Base-by-base conservation (phyloP, 1,140 invertebrate genomes). In the Ips typographus region DNA sequence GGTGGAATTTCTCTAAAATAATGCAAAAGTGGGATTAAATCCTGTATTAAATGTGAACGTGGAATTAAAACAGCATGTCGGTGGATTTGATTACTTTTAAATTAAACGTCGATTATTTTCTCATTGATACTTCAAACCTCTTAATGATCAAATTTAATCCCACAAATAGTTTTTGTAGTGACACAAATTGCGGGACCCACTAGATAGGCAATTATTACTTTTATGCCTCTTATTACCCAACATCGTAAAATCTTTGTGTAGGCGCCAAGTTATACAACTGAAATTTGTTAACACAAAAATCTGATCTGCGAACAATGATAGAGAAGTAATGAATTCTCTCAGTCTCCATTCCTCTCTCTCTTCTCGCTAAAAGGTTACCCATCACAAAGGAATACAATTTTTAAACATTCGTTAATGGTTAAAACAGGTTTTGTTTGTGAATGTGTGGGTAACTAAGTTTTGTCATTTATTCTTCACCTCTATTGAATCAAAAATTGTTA, bases 401-500 rank as follows among this genome's bases (percentile, higher is more conserved):
- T 52, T 64, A 40, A 51, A 53, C 53, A 64, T 64, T 64, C 8
- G 3, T 39, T 52, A 64, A 64, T 39, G 49, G 37, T 53, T 40
- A 52, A 64, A 64, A 6, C 4, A 49, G 59, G 36, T 61, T 62
- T 64, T 63, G 47, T 64, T 52, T 42, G 49, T 53, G 61, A 53
- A 64, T 22, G 61, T 64, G 61, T 52, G 49, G 47, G 49, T 64
- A 57, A 36, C 5, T 7, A 38, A 67, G 53, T 41, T 67, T 67
- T 51, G 49, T 47, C 44, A 42, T 55, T 62, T 62, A 60, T 60
- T 62, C 55, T 56, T 52, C n/a, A 8, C 51, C 55, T 40, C 41
- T 57, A 62, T 69, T 53, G 49, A 63, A 22, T 69, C 39, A 43
- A 39, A 43, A 69, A 64, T 64, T 64, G 49, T 55, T 57, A 66